Base-by-base conservation (phyloP, 1,140 invertebrate species). In the Caenorhabditis briggsae region DNA sequence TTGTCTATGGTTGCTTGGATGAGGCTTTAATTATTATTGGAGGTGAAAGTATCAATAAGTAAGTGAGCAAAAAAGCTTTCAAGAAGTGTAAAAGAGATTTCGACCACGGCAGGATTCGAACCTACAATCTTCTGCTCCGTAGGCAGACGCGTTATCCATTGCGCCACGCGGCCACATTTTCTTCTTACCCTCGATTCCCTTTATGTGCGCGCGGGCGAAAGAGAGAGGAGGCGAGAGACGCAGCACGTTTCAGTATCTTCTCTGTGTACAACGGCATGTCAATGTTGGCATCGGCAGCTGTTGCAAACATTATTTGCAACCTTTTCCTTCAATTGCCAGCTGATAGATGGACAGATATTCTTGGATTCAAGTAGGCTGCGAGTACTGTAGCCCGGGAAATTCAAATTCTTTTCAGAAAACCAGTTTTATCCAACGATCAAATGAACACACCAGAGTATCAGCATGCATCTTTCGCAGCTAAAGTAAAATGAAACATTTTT, bases 61-160 rank as follows among this genome's bases (percentile, higher is more conserved):
- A 14, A 78, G 70, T 53, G 43, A 1, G 9, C 50, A 55, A 84
- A 85, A 56, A 78, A 53, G 23, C n/a, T n/a, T n/a, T n/a, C 33
- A 33, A 33, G 33, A 1, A 33, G n/a, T n/a, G n/a, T n/a, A 33
- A 33, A 33, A 33, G 33, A 33, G 33, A n/a, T 85, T 85, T 88
- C 84, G 87, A 88, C 87, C 87, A 88, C 87, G 88, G 88, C 88
- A 89, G 89, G 89, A 89, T 89, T 89, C 89, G 89, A 89, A 89
- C 89, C 89, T 89, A 70, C 89, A 89, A 89, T 89, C 89, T 89
- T 89, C 89, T 84, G 89, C 84, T 89, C 89, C 89, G 89, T 89
- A 89, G 89, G 84, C 89, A 84, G 89, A 89, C 89, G 89, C 89
- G 89, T 89, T 89, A 89, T 89, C 89, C 89, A 89, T 89, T 89